Conservation (phyloP, 2,888 invertebrate genomes). For the Xylota segnis region DNA sequence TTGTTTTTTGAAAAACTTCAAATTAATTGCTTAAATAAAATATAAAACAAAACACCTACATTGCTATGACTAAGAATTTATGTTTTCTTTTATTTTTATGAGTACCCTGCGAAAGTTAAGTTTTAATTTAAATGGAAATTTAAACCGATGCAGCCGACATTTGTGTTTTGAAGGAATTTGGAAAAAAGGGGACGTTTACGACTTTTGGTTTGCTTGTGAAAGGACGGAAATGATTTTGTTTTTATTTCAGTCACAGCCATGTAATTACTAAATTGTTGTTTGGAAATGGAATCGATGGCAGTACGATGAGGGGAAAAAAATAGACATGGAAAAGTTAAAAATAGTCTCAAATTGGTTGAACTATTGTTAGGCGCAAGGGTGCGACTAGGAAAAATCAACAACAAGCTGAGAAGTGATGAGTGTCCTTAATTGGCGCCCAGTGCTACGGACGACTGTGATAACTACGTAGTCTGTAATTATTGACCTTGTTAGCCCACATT, state of each 20-base stretch:
- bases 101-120: constrained; percentile 30
- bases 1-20: constrained; percentile 45
- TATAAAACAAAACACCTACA: constrained; percentile 63
- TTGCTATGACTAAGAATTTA: constrained; percentile 66
- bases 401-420: too few relatives aligned
- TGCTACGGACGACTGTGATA: too few relatives aligned
- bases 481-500: too few relatives aligned
- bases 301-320: too few relatives aligned
- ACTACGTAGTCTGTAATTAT: too few relatives aligned
- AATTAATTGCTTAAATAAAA: constrained; percentile 20
- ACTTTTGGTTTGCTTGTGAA: constrained; percentile 4
- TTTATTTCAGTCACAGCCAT: constrained; percentile 51
- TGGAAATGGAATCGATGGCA: not conserved
- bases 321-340: too few relatives aligned
- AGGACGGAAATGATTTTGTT: constrained; percentile 40
- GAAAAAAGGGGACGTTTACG: not conserved
- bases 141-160: constrained; percentile 36
- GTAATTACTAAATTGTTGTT: not conserved
- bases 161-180: not conserved
- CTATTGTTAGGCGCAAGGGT: too few relatives aligned
- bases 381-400: too few relatives aligned
- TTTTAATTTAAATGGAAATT: constrained; percentile 1
- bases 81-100: constrained; percentile 15
- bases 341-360: too few relatives aligned
- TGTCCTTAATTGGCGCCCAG: too few relatives aligned